Base-by-base conservation (phyloP, 2,113 vertebrate species). In the Gadus macrocephalus region DNA sequence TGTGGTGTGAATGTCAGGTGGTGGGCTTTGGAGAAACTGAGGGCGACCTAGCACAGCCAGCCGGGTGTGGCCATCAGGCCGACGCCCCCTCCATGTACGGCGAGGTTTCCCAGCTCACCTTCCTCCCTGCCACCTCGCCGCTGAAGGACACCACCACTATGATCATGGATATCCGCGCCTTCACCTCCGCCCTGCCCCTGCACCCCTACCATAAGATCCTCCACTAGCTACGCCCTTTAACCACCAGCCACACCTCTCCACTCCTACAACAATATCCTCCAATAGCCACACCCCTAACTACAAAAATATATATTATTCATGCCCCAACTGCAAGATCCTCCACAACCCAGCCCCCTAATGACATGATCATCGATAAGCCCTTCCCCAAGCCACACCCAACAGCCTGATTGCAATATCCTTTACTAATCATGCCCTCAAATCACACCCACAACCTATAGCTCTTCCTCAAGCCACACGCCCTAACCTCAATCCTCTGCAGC, bases 141-240 rank as follows among this genome's bases (percentile, higher is more conserved):
- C 91, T 96, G 77, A 75, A 79, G 53, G 73, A 91, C 0, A 65
- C 85, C 60, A 78, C 83, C 56, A 89, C 91, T 76, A 94, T 49
- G 42, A 49, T 99, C 84, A 90, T 85, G 1, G 93, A 98, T 85
- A 95, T 99, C 91, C 93, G 93, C 78, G 88, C 91, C 62, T 99
- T 98, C 88, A 96, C 93, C 63, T 91, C 95, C 73, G 89, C 89
- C 53, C 93, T 97, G 67, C 90, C 84, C 74, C 93, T 98, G 68
- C 92, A 95, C 88, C 96, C 96, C 17, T 95, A 93, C 91, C 96
- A 98, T 87, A 98, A 99, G 84, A 92, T 99, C 92, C 85, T 98
- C 80, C 89, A 92, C 90, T 98, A 95, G 74, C 42, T 9, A 58
- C 55, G 16, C 55, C 15, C 55, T 6, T 58, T 17, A 9, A 58